Percentiles rank a stretch among this genome's conserved stretches.
Conservation (phyloP, 2,797 vertebrate genomes). For the Pangasius macronema region DNA sequence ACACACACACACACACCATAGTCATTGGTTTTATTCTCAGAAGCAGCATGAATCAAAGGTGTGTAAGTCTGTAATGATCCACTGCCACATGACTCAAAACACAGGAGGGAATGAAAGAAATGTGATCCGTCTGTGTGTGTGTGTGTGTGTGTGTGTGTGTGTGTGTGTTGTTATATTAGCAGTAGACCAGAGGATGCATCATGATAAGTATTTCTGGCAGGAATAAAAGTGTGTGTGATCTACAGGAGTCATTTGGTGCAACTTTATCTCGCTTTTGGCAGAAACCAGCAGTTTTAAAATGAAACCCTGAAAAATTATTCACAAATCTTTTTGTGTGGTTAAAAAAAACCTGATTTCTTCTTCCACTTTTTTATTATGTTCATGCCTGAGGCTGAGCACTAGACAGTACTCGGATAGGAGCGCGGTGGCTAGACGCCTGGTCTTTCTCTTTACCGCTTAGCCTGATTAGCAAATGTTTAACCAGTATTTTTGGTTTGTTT, state of each 20-base stretch:
- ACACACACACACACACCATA: background rate
- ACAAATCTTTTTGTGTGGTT: background rate
- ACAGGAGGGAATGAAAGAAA: background rate
- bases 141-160: background rate
- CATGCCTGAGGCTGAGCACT: background rate
- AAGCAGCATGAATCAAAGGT: conserved; percentile 23
- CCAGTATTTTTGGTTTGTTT: too few species aligned
- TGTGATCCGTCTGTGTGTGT: background rate
- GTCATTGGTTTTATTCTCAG: conserved; percentile 16
- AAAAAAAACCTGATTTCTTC: background rate
- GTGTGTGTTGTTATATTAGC: background rate
- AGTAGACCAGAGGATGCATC: conserved; percentile 3
- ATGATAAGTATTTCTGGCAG: background rate
- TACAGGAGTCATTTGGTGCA: background rate
- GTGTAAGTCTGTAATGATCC: conserved; percentile 3
- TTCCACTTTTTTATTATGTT: background rate
- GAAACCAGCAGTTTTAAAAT: background rate
- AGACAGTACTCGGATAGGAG: background rate
- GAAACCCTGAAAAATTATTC: background rate
- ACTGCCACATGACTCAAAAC: background rate
- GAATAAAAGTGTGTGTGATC: background rate
- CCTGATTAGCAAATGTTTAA: background rate
- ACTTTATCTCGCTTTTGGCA: background rate
- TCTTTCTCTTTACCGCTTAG: background rate
- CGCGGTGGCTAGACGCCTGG: background rate